Evolutionary conservation across 2,113 vertebrate genomes (phyloP), one percentile per base, ranked within the genome.

Genomic region (Genyomyrus donnyi): DNA sequence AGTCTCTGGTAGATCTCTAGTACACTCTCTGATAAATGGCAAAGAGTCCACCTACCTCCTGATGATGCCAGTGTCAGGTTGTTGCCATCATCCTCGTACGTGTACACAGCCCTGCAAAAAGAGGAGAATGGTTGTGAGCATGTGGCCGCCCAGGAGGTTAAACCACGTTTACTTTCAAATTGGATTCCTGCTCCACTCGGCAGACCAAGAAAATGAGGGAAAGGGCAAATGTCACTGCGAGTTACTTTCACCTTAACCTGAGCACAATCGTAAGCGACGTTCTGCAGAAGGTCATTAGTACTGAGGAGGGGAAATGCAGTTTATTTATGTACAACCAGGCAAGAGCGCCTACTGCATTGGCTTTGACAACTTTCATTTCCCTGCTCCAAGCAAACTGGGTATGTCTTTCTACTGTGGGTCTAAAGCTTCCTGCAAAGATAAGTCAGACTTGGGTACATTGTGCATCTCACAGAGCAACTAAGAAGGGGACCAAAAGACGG

Each of bases 41-140:
- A 27, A 46, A 6, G 80, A 39, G 80, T n/a, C 7, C 27, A 77
- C 97, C 93, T 93, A 99, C 98, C 97, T 96, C 98, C 98, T 0
- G 98, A 97, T 0, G 97, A 95, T 42, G 98, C 96, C 94, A 99
- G 94, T 56, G 95, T 97, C 95, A 99, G 94, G 93, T 98, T 96
- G 91, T 99, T 96, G 1, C 95, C 97, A 89, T 97, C 96, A 87
- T 98, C 98, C 93, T 99, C 98, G 0, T 99, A 99, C 0, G 97
- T 97, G 95, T 98, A 99, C 93, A 99, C 96, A 88, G 98, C 98
- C 98, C 98, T 99, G 95, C 8, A 90, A 35, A 87, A 66, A 85
- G 70, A 84, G 90, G 15, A 90, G 21, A 90, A 27, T 35, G 17
- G 7, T 7, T 19, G 83, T 52, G 1, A 91, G 49, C 90, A 0